Base-by-base conservation (phyloP, 1,140 invertebrate genomes). In the Leptopilina boulardi region DNA sequence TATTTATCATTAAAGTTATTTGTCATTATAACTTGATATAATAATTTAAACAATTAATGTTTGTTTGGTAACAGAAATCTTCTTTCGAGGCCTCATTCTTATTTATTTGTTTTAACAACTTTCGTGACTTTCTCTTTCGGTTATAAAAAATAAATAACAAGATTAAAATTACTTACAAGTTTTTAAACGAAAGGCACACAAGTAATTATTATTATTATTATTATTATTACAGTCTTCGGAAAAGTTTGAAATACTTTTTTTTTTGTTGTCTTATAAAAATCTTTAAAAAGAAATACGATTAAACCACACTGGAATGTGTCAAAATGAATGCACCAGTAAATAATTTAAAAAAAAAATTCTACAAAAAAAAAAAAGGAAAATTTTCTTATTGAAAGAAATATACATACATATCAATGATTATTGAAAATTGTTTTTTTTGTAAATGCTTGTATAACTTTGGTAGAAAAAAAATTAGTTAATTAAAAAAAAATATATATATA, bases 131-230 rank as follows among this genome's bases (percentile, higher is more conserved):
- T 30, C 23, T 30, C 11, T 66, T n/a, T 23, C 4, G 0, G 13
- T 66, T 66, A n/a, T n/a, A n/a, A 66, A 8, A 66, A 26, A 66
- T 66, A 66, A 66, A 66, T 66, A 66, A 66, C 23, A 30, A 66
- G 21, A 66, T 13, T 66, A 26, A 30, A 30, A 26, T n/a, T n/a
- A 34, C 23, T 30, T 66, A 34, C 6, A 30, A 66, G 26, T 15
- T 66, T 66, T 34, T 23, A 34, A 66, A 66, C 26, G 26, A 66
- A 66, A 66, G 59, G 23, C 59, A 66, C 59, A 66, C 23, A 66
- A 66, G 21, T 66, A 66, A 26, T 30, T 18, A n/a, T n/a, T n/a
- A n/a, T n/a, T n/a, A n/a, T n/a, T n/a, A n/a, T n/a, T n/a, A n/a
- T n/a, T n/a, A n/a, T n/a, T n/a, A n/a, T n/a, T n/a, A n/a, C n/a